Evolutionary conservation across 2,888 invertebrate genomes (phyloP), one percentile per base, ranked within the genome.

Genomic region (Parapristionchus giblindavisi): DNA sequence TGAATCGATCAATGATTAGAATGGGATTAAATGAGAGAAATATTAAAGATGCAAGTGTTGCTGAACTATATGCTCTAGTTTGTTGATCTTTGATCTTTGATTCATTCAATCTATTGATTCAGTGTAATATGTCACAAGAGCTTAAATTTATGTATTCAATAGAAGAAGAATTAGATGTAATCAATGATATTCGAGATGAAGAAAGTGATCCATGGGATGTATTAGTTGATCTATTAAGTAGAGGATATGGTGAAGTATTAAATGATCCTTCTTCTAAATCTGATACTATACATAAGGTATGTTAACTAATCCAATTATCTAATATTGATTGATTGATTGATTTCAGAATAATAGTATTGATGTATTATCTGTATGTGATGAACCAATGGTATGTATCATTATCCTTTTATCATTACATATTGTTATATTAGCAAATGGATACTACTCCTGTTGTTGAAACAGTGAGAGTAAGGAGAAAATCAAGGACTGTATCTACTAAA

Each of bases 11-110:
- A 11, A 73, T 77, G 17, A 48, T 83, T 1, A 58, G 58, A 17
- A 74, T 75, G 8, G 85, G 84, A 71, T 54, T 85, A 24, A 78
- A 76, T 6, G 73, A 27, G 27, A 54, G 77, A 14, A 78, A 80
- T 73, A 77, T 79, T 2, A 76, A 63, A 27, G 78, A 79, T 61
- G 79, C 81, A 0, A 78, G 80, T 24, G 40, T 85, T 0, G 81
- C 82, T 5, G 84, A 85, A 40, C 73, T 85, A 6, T 85, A 76
- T 68, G 81, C 83, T 56, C 70, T 83, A 68, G 84, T 84, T 27
- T 52, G 72, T 52, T 32, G 4, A 24, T 43, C n/a, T 66, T 43
- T 48, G 17, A 43, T 48, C 51, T 65, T 68, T 34, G 27, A 8
- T 27, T 17, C 34, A 51, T 38, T 51, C 0, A 21, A 21, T 58